A percentile compares a stretch with the other conserved stretches of the same genome.
These are phyloP conservation scores for Leptopilina drosophilae DNA, from an alignment of 2,888 invertebrate species.

Conservation along the genomic window DNA sequence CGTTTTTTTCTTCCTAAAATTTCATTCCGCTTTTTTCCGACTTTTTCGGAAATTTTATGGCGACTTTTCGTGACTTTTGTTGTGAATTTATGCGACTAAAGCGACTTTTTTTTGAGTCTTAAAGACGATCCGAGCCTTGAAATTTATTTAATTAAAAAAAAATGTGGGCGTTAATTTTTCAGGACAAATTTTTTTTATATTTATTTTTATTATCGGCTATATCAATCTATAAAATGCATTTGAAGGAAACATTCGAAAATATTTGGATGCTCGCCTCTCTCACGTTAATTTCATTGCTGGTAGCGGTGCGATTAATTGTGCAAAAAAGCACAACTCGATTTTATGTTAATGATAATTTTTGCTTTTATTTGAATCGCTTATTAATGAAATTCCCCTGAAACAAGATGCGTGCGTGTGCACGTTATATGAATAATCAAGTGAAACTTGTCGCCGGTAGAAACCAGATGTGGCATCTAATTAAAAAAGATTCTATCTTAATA, in stretches of 20 bases:
- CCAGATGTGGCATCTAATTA: slow-evolving; percentile 7
- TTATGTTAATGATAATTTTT: slow-evolving; percentile 28
- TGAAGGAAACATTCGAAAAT: not conserved
- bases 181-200: no score
- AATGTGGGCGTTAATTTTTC: no score
- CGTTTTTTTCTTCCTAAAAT: no score
- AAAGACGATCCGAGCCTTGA: no score
- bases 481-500: not conserved
- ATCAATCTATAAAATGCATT: no score
- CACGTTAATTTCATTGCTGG: slow-evolving; percentile 25
- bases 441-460: not conserved
- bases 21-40: no score
- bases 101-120: no score
- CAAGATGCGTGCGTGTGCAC: slow-evolving; percentile 16
- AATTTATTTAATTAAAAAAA: no score
- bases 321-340: not conserved
- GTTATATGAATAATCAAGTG: slow-evolving; percentile 9
- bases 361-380: slow-evolving; percentile 23
- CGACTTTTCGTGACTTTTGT: no score
- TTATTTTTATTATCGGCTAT: no score
- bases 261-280: not conserved
- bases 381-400: slow-evolving; percentile 19
- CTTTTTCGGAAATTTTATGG: no score
- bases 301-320: slow-evolving; percentile 28
- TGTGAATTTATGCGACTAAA: no score